Conservation (phyloP, 2,888 invertebrate genomes). For the Drosophila limbata region DNA sequence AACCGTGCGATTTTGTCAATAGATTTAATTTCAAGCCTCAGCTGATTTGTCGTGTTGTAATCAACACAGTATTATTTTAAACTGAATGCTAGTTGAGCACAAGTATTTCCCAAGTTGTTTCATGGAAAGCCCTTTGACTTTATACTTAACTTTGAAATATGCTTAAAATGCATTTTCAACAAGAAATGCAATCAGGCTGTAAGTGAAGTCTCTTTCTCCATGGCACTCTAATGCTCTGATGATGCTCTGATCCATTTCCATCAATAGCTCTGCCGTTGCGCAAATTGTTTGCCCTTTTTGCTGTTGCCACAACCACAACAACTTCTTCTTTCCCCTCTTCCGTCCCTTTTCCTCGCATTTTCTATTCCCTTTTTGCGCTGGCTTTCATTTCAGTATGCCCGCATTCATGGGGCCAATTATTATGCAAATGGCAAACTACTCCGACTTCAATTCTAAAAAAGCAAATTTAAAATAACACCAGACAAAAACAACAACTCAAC, state of each 20-base stretch:
- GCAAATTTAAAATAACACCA: conserved; percentile 59
- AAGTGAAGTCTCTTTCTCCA: conserved; percentile 4
- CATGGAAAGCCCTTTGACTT: neutral
- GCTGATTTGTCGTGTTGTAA: conserved; percentile 42
- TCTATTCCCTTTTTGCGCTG: conserved; percentile 2
- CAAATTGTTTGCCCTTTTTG: conserved; percentile 53
- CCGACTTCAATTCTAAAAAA: conserved; percentile 48
- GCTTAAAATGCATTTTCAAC: conserved; percentile 36
- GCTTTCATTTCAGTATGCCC: conserved; percentile 14
- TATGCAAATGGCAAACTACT: conserved; percentile 76
- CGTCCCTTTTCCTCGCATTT: neutral
- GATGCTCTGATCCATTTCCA: conserved; percentile 54
- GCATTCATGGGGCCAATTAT: conserved; percentile 73
- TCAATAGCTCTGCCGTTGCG: conserved; percentile 38
- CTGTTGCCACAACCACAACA: conserved; percentile 16
- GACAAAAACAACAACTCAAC: conserved; percentile 16
- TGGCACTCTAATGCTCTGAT: conserved; percentile 33
- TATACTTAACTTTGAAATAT: neutral
- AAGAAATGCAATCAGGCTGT: conserved; percentile 26
- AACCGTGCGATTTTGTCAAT: conserved; percentile 19
- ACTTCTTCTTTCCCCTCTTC: neutral
- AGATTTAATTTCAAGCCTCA: conserved; percentile 54
- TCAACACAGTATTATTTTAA: conserved; percentile 45
- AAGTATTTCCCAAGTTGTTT: neutral
- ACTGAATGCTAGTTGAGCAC: conserved; percentile 5